These are phyloP conservation scores for Otolemur garnettii DNA, from an alignment of 2,113 vertebrate species.

Conservation along the genomic window DNA sequence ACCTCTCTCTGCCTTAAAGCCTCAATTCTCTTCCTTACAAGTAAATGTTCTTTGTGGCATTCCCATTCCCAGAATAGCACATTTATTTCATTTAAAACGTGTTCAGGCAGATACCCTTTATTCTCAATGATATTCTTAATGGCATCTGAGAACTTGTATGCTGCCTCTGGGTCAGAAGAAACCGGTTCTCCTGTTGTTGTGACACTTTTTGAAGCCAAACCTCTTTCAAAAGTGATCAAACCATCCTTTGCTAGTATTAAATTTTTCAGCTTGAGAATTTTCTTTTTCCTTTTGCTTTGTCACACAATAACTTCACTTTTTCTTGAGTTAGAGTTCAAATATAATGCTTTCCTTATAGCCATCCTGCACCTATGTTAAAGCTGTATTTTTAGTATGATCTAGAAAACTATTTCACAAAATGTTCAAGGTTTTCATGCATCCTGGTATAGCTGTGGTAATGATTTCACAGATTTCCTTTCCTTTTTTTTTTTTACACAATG, in stretches of 20 bases:
- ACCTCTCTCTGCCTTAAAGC: background rate
- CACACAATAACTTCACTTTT: background rate
- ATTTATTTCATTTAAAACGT: background rate
- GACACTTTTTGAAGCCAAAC: background rate
- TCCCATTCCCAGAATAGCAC: background rate
- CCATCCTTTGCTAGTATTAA: background rate
- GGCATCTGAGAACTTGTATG: background rate
- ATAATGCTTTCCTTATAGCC: background rate
- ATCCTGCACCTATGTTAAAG: background rate
- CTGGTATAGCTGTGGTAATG: background rate
- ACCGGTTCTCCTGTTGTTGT: background rate
- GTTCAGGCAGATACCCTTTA: background rate
- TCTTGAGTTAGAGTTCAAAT: background rate
- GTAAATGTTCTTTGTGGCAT: background rate
- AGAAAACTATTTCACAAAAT: background rate
- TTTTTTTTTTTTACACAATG: background rate
- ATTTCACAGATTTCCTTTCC: background rate
- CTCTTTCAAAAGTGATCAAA: background rate
- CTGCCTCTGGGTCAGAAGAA: background rate
- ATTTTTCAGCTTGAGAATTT: background rate
- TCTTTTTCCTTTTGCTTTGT: background rate
- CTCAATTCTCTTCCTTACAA: background rate
- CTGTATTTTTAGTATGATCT: background rate
- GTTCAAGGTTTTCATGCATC: background rate
- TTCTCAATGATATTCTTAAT: background rate